Conservation (phyloP, 2,113 vertebrate species). For the Pterocles gutturalis region DNA sequence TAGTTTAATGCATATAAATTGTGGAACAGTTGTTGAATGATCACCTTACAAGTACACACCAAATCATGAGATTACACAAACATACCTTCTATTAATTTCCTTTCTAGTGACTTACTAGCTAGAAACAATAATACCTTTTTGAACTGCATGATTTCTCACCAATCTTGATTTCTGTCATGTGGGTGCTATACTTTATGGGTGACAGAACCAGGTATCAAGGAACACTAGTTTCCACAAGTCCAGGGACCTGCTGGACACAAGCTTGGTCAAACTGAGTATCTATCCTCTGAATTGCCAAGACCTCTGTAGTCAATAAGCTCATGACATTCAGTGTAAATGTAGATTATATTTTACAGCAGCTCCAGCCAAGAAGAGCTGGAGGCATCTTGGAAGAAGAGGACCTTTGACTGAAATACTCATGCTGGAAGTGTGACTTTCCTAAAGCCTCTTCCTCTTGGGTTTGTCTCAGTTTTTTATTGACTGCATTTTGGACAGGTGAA, state of each 20-base stretch:
- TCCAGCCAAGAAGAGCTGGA: neutral
- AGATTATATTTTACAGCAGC: neutral
- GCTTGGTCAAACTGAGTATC: neutral
- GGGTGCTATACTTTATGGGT: neutral
- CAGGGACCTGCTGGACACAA: neutral
- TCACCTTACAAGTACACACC: neutral
- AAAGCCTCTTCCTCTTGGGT: neutral
- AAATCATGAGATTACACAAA: neutral
- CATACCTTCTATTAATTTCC: neutral
- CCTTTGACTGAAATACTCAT: neutral
- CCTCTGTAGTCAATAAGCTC: neutral
- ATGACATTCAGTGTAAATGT: neutral
- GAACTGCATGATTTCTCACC: neutral
- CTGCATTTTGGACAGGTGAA: neutral
- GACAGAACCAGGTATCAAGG: neutral
- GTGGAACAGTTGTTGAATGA: neutral
- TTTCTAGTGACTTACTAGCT: neutral
- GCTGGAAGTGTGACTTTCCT: neutral
- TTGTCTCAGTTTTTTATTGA: neutral
- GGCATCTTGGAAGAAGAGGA: neutral
- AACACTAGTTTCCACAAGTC: neutral
- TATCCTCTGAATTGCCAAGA: neutral
- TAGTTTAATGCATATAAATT: neutral
- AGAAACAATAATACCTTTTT: neutral
- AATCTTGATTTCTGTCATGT: neutral